Evolutionary conservation across 30 jellyfish, hydroid and myxozoan species (phyloP).

Genomic region (Aurelia aurita complex sp. Pacific): DNA sequence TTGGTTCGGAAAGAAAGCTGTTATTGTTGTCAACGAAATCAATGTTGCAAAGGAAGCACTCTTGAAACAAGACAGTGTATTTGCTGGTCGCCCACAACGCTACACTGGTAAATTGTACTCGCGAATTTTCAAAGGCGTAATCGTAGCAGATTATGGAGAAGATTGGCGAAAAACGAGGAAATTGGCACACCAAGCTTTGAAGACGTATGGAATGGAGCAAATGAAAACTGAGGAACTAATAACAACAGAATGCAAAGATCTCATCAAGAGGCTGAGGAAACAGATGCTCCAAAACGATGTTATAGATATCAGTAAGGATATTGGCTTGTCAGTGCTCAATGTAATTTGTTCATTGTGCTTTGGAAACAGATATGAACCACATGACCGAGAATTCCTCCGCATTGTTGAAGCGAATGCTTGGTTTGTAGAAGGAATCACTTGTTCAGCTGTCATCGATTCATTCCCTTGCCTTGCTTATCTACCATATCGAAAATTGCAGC

Average conservation of each 20-base stretch:
- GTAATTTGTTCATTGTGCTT: slow-evolving; percentile 49
- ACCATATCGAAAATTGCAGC: slow-evolving; percentile 29
- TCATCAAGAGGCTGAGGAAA: slow-evolving; percentile 23
- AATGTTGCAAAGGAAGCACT: slow-evolving; percentile 40
- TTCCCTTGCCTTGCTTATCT: slow-evolving; percentile 36
- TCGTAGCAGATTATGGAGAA: slow-evolving; percentile 41
- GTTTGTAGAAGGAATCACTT: slow-evolving; percentile 30
- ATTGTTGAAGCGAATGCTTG: slow-evolving; percentile 33
- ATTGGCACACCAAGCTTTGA: slow-evolving; percentile 59
- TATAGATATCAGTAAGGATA: slow-evolving; percentile 21
- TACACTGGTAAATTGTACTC: slow-evolving; percentile 46
- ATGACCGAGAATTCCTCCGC: slow-evolving; percentile 39
- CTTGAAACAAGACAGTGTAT: slow-evolving; percentile 34
- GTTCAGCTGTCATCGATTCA: slow-evolving; percentile 36
- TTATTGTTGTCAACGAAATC: slow-evolving; percentile 32
- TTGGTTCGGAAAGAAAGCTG: slow-evolving; percentile 68
- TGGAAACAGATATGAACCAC: slow-evolving; percentile 36
- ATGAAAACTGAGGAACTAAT: slow-evolving; percentile 11
- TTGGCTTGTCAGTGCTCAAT: slow-evolving; percentile 41
- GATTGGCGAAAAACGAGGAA: slow-evolving; percentile 29
- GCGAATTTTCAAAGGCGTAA: slow-evolving; percentile 25
- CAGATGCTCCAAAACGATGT: slow-evolving; percentile 9
- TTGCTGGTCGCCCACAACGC: slow-evolving; percentile 63
- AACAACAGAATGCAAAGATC: slow-evolving; percentile 23
- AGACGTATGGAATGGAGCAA: background rate